A percentile compares a stretch with the other conserved stretches of the same genome.
Conservation (phyloP, 2,113 vertebrate genomes). For the Aegotheles bennettii region DNA sequence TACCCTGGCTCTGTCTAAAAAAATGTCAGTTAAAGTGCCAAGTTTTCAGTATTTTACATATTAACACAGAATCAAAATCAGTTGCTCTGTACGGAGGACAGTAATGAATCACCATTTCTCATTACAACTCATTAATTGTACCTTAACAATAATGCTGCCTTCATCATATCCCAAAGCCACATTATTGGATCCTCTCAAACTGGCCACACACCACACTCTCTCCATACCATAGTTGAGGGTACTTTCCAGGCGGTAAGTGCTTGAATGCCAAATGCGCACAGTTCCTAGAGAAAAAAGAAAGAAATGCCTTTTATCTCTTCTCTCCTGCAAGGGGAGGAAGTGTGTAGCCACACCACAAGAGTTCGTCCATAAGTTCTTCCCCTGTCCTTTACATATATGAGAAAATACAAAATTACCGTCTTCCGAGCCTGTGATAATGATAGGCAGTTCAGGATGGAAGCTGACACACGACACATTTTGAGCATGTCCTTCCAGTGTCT, state of each 20-base stretch:
- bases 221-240: slow-evolving; percentile 98
- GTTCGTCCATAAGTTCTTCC: fast-evolving
- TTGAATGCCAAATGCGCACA: slow-evolving; percentile 97
- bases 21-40: neutral
- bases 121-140: slow-evolving; percentile 25
- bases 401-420: slow-evolving; percentile 80
- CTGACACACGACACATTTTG: slow-evolving; percentile 98
- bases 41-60: fast-evolving
- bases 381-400: neutral
- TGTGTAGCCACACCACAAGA: neutral
- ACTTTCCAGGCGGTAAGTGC: slow-evolving; percentile 94
- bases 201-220: slow-evolving; percentile 95
- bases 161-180: slow-evolving; percentile 96
- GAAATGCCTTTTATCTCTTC: neutral
- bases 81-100: neutral
- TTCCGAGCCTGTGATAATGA: slow-evolving; percentile 98
- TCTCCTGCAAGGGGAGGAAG: fast-evolving
- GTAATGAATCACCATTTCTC: neutral
- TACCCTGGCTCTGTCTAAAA: neutral
- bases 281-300: slow-evolving; percentile 77
- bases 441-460: slow-evolving; percentile 96
- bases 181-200: slow-evolving; percentile 93
- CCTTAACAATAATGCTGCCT: slow-evolving; percentile 99
- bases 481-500: slow-evolving; percentile 95
- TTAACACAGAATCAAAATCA: neutral